A percentile compares a stretch with the other conserved stretches of the same genome.
Conservation (phyloP, 1,140 invertebrate genomes). For the Aleiodes sp. region DNA sequence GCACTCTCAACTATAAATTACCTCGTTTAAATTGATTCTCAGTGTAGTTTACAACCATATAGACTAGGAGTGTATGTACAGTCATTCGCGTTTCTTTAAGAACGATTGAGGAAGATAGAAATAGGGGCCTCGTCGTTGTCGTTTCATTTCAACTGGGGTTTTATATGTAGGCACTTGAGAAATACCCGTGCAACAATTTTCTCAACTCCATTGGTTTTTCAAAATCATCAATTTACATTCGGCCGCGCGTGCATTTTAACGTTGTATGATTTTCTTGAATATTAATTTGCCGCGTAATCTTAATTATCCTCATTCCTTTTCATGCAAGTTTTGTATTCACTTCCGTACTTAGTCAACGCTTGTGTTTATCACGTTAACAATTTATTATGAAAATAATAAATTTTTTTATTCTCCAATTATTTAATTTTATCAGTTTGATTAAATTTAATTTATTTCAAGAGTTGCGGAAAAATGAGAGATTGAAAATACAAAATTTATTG, state of each 20-base stretch:
- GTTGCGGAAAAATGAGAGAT: not conserved
- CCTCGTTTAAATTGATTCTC: conserved; percentile 36
- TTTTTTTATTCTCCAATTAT: conserved; percentile 7
- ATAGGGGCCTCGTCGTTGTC: not conserved
- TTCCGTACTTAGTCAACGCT: not conserved
- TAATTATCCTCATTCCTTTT: conserved; percentile 26
- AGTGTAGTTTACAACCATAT: conserved; percentile 33
- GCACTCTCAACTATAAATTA: conserved; percentile 35
- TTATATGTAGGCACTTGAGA: not conserved
- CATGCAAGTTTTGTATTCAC: not conserved
- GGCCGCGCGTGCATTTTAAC: conserved; percentile 6
- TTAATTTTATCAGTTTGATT: not conserved
- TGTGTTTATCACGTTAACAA: conserved; percentile 1
- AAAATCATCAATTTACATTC: too few relatives aligned
- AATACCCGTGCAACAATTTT: conserved; percentile 8
- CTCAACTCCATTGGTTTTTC: too few relatives aligned
- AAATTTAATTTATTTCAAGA: conserved; percentile 8
- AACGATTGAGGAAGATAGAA: too few relatives aligned
- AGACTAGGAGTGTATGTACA: not conserved
- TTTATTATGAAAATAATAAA: conserved; percentile 8
- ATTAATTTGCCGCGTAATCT: conserved; percentile 25
- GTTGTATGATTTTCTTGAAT: conserved; percentile 24
- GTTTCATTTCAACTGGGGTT: not conserved
- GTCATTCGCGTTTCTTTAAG: too few relatives aligned
- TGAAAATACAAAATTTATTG: not conserved